phyloP scores from a whole-genome alignment of 2,888 invertebrate genomes.

The Herminia tarsipennalis region DNA sequence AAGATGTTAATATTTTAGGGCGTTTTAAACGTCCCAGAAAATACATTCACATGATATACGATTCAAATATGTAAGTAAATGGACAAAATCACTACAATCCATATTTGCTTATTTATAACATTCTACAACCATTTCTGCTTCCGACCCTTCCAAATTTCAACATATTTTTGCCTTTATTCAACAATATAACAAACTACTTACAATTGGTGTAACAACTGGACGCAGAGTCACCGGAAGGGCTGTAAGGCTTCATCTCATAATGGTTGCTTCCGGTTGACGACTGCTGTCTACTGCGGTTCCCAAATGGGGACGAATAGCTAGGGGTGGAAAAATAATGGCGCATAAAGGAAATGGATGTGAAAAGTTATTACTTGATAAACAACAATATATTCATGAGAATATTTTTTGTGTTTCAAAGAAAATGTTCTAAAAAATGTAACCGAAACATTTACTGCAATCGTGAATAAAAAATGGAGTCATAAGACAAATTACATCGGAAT shows the following conservation, averaged over 20 bases:
- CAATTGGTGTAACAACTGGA: slow-evolving; percentile 80
- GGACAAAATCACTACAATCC: neutral
- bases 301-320: slow-evolving; percentile 78
- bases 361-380: slow-evolving; percentile 45
- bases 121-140: neutral
- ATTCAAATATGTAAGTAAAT: too few relatives aligned
- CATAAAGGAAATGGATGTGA: slow-evolving; percentile 45
- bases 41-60: too few relatives aligned
- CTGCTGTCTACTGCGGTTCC: slow-evolving; percentile 69
- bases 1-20: too few relatives aligned
- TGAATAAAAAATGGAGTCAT: too few relatives aligned
- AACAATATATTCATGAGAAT: slow-evolving; percentile 32
- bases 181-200: slow-evolving; percentile 50
- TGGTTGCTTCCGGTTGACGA: slow-evolving; percentile 73
- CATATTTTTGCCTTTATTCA: neutral
- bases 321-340: slow-evolving; percentile 41
- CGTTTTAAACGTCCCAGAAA: too few relatives aligned
- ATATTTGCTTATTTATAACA: too few relatives aligned
- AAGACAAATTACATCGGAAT: too few relatives aligned
- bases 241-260: slow-evolving; percentile 82
- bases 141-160: neutral
- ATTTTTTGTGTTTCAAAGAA: slow-evolving; percentile 1
- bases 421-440: too few relatives aligned
- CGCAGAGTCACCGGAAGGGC: slow-evolving; percentile 77
- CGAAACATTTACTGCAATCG: too few relatives aligned